Conservation (phyloP, 2,888 invertebrate genomes). For the Caenorhabditis sp. region DNA sequence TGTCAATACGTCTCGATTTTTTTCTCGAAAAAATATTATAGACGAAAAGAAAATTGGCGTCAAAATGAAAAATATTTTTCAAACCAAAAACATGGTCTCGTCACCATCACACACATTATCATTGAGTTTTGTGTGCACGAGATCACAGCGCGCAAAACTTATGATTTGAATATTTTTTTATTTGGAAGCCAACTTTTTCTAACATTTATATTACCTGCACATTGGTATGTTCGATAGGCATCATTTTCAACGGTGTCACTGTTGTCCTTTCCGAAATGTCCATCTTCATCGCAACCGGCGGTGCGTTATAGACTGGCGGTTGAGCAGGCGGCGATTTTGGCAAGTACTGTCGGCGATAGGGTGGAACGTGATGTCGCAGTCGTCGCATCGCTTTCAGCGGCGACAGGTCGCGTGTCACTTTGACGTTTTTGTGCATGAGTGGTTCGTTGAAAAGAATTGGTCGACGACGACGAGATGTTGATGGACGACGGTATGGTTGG, state of each 20-base stretch:
- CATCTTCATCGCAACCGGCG: not conserved
- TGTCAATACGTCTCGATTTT: too few relatives aligned
- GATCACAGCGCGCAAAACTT: too few relatives aligned
- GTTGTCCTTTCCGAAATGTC: not conserved
- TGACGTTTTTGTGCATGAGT: slow-evolving; percentile 13
- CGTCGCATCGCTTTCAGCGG: slow-evolving; percentile 21
- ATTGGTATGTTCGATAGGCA: slow-evolving; percentile 31
- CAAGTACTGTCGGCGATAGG: slow-evolving; percentile 8
- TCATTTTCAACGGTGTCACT: slow-evolving; percentile 26
- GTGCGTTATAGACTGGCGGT: not conserved
- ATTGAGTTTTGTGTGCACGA: too few relatives aligned
- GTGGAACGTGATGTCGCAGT: slow-evolving; percentile 15
- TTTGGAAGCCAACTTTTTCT: too few relatives aligned
- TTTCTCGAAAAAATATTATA: too few relatives aligned
- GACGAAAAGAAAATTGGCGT: too few relatives aligned
- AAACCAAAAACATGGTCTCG: too few relatives aligned
- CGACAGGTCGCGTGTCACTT: slow-evolving; percentile 21
- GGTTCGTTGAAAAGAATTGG: slow-evolving; percentile 26
- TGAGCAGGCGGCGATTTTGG: slow-evolving; percentile 6
- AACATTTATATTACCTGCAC: slow-evolving; percentile 6
- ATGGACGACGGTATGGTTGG: not conserved
- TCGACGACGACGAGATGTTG: slow-evolving; percentile 24
- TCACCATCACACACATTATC: too few relatives aligned
- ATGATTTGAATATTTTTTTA: too few relatives aligned
- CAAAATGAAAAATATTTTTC: too few relatives aligned